Evolutionary conservation across 1,140 invertebrate genomes (phyloP).

Genomic region (Zaprionus camerounensis): DNA sequence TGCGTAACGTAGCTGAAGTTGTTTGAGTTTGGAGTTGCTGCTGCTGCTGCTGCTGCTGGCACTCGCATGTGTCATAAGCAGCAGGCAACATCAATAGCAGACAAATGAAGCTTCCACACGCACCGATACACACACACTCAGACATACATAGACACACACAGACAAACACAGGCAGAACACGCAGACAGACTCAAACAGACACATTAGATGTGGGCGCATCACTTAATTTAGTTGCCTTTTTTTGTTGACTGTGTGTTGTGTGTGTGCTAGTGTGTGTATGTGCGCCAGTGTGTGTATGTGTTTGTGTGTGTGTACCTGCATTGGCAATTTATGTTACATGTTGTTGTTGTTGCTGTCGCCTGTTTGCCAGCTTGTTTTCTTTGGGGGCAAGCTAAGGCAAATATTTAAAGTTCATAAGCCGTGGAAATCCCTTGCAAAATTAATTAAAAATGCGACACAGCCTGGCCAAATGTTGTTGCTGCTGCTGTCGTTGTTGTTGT

Average conservation of each 20-base stretch:
- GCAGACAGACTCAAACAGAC: not conserved
- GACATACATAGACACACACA: not conserved
- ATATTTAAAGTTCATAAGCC: slow-evolving; percentile 79
- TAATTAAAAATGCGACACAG: slow-evolving; percentile 70
- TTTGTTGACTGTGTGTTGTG: slow-evolving; percentile 5
- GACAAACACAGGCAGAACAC: not conserved
- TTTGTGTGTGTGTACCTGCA: slow-evolving; percentile 21
- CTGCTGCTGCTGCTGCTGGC: slow-evolving; percentile 6
- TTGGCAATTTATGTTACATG: slow-evolving; percentile 22
- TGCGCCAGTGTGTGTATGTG: no score
- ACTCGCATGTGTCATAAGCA: slow-evolving; percentile 9
- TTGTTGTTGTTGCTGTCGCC: slow-evolving; percentile 1
- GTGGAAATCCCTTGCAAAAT: slow-evolving; percentile 65
- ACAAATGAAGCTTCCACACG: not conserved
- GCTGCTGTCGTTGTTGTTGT: slow-evolving; percentile 23
- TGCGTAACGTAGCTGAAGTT: slow-evolving; percentile 26
- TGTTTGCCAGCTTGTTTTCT: slow-evolving; percentile 13
- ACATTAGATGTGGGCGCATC: slow-evolving; percentile 19
- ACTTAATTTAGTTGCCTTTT: slow-evolving; percentile 32
- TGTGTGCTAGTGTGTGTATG: slow-evolving; percentile 4
- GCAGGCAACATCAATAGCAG: slow-evolving; percentile 10
- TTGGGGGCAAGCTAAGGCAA: slow-evolving; percentile 16
- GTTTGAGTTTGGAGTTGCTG: not conserved
- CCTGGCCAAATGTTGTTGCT: slow-evolving; percentile 2
- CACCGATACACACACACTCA: not conserved